phyloP scores from a whole-genome alignment of 2,888 invertebrate genomes.

The Odontothrips loti region DNA sequence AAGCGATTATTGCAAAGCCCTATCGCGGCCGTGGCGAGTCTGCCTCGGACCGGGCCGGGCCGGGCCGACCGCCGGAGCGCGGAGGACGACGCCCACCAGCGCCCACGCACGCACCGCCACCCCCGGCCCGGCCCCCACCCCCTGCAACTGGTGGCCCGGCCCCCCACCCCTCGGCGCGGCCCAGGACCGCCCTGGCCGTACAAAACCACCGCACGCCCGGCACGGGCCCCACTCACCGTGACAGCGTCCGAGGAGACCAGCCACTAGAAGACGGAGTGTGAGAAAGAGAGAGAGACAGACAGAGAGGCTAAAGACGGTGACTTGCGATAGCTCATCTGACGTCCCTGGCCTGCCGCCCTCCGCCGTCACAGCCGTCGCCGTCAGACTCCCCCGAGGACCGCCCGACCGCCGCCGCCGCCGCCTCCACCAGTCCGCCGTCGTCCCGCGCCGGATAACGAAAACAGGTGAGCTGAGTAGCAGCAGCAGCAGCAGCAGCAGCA shows the following conservation, averaged over 20 bases:
- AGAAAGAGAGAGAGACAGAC: too few species aligned
- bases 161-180: not conserved
- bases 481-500: too few species aligned
- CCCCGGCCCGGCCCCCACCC: not conserved
- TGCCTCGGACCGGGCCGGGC: too few species aligned
- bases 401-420: not conserved
- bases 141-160: not conserved
- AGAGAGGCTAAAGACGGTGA: too few species aligned
- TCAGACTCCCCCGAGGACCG: not conserved
- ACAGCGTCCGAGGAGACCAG: not conserved
- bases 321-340: too few species aligned
- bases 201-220: slow-evolving; percentile 11
- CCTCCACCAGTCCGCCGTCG: not conserved
- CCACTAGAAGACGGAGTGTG: not conserved
- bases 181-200: not conserved
- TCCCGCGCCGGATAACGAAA: not conserved
- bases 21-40: too few species aligned
- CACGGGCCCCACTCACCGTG: slow-evolving; percentile 5
- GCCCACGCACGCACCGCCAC: not conserved
- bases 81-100: too few species aligned
- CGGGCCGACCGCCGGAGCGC: too few species aligned
- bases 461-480: too few species aligned
- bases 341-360: too few species aligned
- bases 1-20: too few species aligned
- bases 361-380: not conserved